Conservation (phyloP, 2,797 vertebrate species). For the Pogoniulus pusillus region DNA sequence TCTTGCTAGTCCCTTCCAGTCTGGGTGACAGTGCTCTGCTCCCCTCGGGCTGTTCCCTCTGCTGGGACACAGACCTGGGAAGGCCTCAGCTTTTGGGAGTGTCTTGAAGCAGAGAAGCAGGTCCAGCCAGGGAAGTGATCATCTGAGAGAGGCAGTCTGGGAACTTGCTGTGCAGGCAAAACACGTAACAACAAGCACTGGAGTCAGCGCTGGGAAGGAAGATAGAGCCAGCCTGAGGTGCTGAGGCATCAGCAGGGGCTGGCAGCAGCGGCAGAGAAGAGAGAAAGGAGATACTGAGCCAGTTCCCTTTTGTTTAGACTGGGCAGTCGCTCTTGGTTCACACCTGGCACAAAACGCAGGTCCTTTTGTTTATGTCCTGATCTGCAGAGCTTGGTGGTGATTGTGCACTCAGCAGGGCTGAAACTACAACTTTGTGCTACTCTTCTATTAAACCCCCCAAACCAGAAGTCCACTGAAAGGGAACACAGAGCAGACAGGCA, state of each 20-base stretch:
- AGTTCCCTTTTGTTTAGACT: neutral
- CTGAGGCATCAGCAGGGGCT: slow-evolving; percentile 34
- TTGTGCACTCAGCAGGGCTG: neutral
- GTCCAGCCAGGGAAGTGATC: slow-evolving; percentile 49
- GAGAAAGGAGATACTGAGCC: neutral
- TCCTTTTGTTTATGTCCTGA: neutral
- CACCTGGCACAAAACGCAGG: neutral
- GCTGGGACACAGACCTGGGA: neutral
- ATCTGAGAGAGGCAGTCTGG: slow-evolving; percentile 31
- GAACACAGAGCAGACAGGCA: neutral
- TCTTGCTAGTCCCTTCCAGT: neutral
- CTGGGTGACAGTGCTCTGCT: neutral
- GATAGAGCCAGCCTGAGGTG: slow-evolving; percentile 32
- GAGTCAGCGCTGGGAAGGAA: slow-evolving; percentile 28
- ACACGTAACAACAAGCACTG: slow-evolving; percentile 64
- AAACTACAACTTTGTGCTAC: neutral
- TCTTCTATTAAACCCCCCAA: neutral
- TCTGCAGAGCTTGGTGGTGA: neutral
- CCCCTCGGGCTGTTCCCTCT: neutral
- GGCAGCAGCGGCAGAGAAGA: slow-evolving; percentile 13
- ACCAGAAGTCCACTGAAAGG: neutral
- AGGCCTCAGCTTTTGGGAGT: slow-evolving; percentile 46
- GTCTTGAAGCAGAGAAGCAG: slow-evolving; percentile 66
- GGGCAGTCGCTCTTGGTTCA: neutral
- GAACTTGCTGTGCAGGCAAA: slow-evolving; percentile 62